Evolutionary conservation across 2,888 invertebrate genomes (phyloP).

Genomic region (Axea sp.): DNA sequence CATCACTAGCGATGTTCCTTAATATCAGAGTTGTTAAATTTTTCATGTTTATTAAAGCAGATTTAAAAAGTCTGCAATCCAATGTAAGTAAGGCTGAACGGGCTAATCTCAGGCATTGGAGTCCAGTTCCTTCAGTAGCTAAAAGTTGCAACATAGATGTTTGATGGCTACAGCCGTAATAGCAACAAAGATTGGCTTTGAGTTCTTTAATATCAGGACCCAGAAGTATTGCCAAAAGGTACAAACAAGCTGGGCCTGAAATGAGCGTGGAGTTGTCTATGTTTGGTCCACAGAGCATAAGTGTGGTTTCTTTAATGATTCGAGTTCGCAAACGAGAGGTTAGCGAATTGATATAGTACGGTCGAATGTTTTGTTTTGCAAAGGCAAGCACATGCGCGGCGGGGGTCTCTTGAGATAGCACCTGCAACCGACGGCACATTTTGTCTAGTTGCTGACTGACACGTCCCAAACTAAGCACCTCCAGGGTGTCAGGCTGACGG

Average conservation of each 20-base stretch:
- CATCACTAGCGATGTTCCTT: slow-evolving; percentile 79
- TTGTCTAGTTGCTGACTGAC: slow-evolving; percentile 77
- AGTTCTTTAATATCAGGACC: slow-evolving; percentile 77
- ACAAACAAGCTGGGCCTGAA: slow-evolving; percentile 77
- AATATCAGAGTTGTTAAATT: slow-evolving; percentile 76
- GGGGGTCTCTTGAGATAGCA: slow-evolving; percentile 77
- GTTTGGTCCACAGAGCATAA: slow-evolving; percentile 75
- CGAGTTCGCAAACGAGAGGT: slow-evolving; percentile 76
- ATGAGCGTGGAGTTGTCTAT: slow-evolving; percentile 75
- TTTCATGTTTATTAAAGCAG: slow-evolving; percentile 75
- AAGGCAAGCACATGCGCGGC: slow-evolving; percentile 75
- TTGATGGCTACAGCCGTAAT: slow-evolving; percentile 80
- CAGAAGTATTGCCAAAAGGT: slow-evolving; percentile 76
- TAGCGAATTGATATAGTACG: slow-evolving; percentile 76
- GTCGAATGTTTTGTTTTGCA: slow-evolving; percentile 75
- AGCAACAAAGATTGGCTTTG: slow-evolving; percentile 79
- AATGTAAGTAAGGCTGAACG: slow-evolving; percentile 77
- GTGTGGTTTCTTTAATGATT: slow-evolving; percentile 77
- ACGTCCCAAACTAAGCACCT: slow-evolving; percentile 76
- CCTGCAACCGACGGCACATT: slow-evolving; percentile 77
- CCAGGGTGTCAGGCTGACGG: slow-evolving; percentile 77
- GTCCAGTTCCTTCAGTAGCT: slow-evolving; percentile 75
- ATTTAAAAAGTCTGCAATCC: slow-evolving; percentile 76
- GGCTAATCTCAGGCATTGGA: slow-evolving; percentile 77
- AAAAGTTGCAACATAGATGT: slow-evolving; percentile 77